Conservation (phyloP, 2,888 invertebrate species). For the Hanleya hanleyi region DNA sequence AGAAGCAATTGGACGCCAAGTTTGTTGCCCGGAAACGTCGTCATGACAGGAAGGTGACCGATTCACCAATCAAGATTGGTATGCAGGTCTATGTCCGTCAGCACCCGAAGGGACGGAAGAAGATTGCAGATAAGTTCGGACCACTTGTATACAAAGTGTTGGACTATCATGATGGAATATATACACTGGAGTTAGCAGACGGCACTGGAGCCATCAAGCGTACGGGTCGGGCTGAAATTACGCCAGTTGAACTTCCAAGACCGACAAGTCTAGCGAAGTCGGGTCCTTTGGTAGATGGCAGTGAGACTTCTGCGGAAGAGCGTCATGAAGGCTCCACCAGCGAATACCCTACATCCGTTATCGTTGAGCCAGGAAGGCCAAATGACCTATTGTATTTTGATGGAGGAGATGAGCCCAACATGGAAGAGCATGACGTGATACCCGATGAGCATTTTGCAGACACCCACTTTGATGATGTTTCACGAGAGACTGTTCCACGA, state of each 20-base stretch:
- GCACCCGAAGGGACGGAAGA: background rate
- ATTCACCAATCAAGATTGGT: background rate
- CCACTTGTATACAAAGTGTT: background rate
- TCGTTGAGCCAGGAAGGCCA: too few species aligned
- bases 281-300: too few species aligned
- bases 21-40: background rate
- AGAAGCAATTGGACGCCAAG: background rate
- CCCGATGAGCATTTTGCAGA: too few species aligned
- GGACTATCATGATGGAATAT: background rate
- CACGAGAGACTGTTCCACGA: too few species aligned
- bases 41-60: background rate
- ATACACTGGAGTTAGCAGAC: background rate
- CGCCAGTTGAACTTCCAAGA: background rate
- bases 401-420: too few species aligned
- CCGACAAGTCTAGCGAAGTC: too few species aligned
- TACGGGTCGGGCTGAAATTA: background rate
- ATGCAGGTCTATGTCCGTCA: background rate
- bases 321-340: too few species aligned
- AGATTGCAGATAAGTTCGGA: slow-evolving; percentile 6
- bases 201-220: background rate
- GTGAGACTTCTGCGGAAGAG: too few species aligned
- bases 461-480: too few species aligned
- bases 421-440: too few species aligned
- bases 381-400: too few species aligned
- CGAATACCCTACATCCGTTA: too few species aligned